phyloP scores from a whole-genome alignment of 2,888 invertebrate species.

The Meiosimyza decipiens region DNA sequence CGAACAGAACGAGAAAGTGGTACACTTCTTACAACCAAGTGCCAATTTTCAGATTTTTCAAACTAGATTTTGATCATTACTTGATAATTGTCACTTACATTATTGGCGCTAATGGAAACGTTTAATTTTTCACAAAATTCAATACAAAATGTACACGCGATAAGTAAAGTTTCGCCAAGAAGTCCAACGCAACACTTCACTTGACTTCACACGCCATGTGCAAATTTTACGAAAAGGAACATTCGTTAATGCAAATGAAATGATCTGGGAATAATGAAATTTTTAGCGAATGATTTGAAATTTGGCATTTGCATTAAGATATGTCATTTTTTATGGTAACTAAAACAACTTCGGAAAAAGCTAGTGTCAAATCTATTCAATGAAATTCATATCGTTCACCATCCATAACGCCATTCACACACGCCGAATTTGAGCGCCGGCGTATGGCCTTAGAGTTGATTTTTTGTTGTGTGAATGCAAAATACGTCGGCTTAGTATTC shows the following conservation, averaged over 20 bases:
- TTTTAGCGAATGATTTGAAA: neutral
- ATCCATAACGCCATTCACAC: too few relatives aligned
- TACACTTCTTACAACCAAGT: neutral
- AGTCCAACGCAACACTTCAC: constrained; percentile 44
- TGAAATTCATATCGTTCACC: too few relatives aligned
- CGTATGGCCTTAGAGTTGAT: too few relatives aligned
- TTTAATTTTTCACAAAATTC: constrained; percentile 39
- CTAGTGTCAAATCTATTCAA: too few relatives aligned
- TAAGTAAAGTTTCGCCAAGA: constrained; percentile 47
- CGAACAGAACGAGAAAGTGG: constrained; percentile 23
- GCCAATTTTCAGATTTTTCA: neutral
- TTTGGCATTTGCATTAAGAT: too few relatives aligned
- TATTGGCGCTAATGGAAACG: constrained; percentile 12
- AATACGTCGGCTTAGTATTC: too few relatives aligned
- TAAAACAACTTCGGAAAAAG: too few relatives aligned
- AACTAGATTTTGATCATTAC: neutral
- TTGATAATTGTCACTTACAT: constrained; percentile 37
- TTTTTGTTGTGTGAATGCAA: too few relatives aligned
- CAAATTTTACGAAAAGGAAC: constrained; percentile 50
- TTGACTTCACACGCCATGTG: constrained; percentile 52
- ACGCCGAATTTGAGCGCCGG: too few relatives aligned
- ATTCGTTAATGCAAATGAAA: constrained; percentile 25
- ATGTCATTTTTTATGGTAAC: too few relatives aligned
- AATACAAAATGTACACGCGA: constrained; percentile 42
- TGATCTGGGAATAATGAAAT: constrained; percentile 9